These are phyloP conservation scores for Agelaius phoeniceus DNA, from an alignment of 2,113 vertebrate species.

Conservation along the genomic window DNA sequence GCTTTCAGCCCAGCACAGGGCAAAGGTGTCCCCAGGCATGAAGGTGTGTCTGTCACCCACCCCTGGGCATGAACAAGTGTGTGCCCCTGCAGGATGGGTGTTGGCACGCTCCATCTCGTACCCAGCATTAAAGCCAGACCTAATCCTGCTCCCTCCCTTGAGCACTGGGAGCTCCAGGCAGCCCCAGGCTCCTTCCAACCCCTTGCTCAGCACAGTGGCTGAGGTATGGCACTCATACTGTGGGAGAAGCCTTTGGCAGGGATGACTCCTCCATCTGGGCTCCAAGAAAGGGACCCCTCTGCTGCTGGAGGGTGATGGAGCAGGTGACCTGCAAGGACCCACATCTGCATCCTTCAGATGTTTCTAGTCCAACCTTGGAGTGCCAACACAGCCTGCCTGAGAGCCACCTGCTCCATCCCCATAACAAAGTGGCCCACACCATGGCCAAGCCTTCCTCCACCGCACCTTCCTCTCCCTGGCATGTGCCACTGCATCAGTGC, in stretches of 20 bases:
- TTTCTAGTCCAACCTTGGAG: not conserved
- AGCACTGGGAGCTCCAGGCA: not conserved
- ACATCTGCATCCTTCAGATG: not conserved
- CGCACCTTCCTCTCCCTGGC: not conserved
- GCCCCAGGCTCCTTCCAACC: not conserved
- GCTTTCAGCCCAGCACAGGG: not conserved
- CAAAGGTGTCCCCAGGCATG: fast-evolving
- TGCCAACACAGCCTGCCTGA: not conserved
- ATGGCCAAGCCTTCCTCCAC: not conserved
- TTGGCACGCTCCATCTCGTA: fast-evolving
- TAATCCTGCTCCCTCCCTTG: not conserved
- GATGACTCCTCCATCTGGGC: not conserved
- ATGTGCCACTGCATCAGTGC: not conserved
- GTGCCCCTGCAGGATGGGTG: not conserved
- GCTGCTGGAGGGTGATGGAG: not conserved
- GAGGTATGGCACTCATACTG: not conserved
- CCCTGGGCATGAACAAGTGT: not conserved
- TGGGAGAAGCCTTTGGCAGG: not conserved
- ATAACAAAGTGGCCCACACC: fast-evolving
- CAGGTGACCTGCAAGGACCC: not conserved
- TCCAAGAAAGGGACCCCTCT: not conserved
- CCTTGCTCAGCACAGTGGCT: not conserved
- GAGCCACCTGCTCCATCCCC: not conserved
- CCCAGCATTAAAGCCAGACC: not conserved
- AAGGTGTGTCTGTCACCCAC: fast-evolving